Evolutionary conservation across 1,140 invertebrate species (phyloP).

Genomic region (Prorops nasuta): DNA sequence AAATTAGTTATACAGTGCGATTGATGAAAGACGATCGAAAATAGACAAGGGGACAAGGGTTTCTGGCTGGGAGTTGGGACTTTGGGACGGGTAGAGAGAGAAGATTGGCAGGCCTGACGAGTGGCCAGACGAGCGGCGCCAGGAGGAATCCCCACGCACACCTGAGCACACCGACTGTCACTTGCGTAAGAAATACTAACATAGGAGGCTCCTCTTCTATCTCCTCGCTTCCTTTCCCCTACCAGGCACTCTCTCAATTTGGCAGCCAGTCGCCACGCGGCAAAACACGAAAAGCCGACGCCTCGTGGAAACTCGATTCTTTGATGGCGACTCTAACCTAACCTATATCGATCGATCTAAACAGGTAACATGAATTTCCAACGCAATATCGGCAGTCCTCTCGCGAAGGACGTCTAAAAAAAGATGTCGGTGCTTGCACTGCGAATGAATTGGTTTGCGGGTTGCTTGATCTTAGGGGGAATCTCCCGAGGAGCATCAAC

Average conservation of each 20-base stretch:
- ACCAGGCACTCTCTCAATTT: neutral
- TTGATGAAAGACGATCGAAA: neutral
- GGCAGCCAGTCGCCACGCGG: slow-evolving; percentile 5
- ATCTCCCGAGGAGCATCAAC: too few species aligned
- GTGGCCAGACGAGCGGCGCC: slow-evolving; percentile 44
- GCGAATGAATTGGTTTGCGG: too few species aligned
- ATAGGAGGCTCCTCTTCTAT: slow-evolving; percentile 21
- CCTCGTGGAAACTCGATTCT: too few species aligned
- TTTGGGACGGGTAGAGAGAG: slow-evolving; percentile 12
- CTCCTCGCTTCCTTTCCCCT: neutral
- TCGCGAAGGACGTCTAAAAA: too few species aligned
- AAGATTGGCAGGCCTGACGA: slow-evolving; percentile 2
- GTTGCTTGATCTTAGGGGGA: too few species aligned
- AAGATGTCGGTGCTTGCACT: too few species aligned
- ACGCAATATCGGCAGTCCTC: too few species aligned
- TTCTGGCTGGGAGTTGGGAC: slow-evolving; percentile 23
- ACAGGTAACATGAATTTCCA: too few species aligned
- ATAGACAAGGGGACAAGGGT: too few species aligned
- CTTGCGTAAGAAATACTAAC: slow-evolving; percentile 37
- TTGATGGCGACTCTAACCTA: too few species aligned
- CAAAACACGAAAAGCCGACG: too few species aligned
- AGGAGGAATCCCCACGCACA: slow-evolving; percentile 47
- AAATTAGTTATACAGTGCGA: neutral
- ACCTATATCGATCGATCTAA: too few species aligned
- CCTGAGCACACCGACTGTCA: slow-evolving; percentile 31